Conservation (phyloP, 2,888 invertebrate species). For the Leptopilina myrica region DNA sequence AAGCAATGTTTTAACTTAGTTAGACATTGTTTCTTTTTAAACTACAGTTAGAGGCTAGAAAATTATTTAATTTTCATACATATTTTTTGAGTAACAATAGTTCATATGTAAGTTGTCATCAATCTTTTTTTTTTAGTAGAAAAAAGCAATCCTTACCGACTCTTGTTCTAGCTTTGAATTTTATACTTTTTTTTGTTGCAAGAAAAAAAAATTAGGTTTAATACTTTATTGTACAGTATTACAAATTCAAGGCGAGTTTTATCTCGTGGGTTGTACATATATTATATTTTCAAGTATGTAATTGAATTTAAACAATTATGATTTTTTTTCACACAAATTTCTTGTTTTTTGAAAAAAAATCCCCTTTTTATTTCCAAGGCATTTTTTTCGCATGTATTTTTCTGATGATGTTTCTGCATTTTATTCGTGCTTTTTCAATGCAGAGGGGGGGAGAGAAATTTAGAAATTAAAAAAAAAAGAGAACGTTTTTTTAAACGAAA, state of each 20-base stretch:
- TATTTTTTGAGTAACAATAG: constrained; percentile 14
- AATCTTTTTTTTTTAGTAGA: background rate
- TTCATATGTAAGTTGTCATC: constrained; percentile 11
- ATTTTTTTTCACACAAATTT: constrained; percentile 34
- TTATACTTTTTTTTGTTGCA: constrained; percentile 40
- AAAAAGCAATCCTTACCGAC: constrained; percentile 19
- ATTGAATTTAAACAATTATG: constrained; percentile 37
- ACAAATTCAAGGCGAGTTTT: constrained; percentile 33
- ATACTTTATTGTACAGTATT: constrained; percentile 40
- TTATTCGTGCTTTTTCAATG: too few relatives aligned
- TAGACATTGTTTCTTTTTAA: constrained; percentile 30
- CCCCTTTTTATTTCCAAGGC: background rate
- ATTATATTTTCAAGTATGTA: constrained; percentile 40
- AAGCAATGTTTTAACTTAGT: constrained; percentile 4
- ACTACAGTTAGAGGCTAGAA: constrained; percentile 33
- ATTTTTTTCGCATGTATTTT: background rate
- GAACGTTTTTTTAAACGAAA: too few relatives aligned
- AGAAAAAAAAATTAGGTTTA: constrained; percentile 43
- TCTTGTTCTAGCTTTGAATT: constrained; percentile 28
- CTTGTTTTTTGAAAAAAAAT: background rate
- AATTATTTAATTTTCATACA: constrained; percentile 17
- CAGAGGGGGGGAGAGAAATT: too few relatives aligned
- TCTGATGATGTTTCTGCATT: too few relatives aligned
- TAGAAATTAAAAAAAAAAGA: too few relatives aligned
- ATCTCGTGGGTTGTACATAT: constrained; percentile 37